Evolutionary conservation across 1,140 invertebrate species (phyloP).

Genomic region (Chymomyza costata): DNA sequence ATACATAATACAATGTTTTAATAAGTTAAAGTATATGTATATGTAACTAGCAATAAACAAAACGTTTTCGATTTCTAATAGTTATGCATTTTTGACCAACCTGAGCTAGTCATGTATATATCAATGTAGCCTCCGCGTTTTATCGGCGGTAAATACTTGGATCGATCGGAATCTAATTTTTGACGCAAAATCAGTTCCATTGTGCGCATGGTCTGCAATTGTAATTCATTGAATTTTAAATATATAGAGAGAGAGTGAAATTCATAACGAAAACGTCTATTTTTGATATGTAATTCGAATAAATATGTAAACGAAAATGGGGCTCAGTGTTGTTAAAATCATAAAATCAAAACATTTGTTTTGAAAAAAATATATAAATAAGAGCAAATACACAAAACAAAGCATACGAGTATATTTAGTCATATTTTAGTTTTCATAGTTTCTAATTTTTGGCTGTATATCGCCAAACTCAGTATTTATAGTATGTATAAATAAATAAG

Average conservation of each 20-base stretch:
- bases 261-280: too few relatives aligned
- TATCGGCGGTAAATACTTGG: slow-evolving; percentile 88
- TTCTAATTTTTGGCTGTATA: too few relatives aligned
- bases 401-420: too few relatives aligned
- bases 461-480: too few relatives aligned
- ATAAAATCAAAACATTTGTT: too few relatives aligned
- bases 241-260: slow-evolving; percentile 37
- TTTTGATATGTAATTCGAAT: too few relatives aligned
- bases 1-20: slow-evolving; percentile 9
- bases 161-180: slow-evolving; percentile 83
- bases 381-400: too few relatives aligned
- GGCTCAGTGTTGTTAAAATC: too few relatives aligned
- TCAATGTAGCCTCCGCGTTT: slow-evolving; percentile 88
- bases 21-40: slow-evolving; percentile 21
- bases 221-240: slow-evolving; percentile 35
- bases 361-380: too few relatives aligned
- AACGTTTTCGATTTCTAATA: slow-evolving; percentile 30
- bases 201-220: slow-evolving; percentile 79
- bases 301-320: too few relatives aligned
- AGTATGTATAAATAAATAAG: too few relatives aligned
- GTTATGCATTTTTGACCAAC: slow-evolving; percentile 75
- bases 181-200: slow-evolving; percentile 85
- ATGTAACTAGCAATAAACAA: slow-evolving; percentile 55
- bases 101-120: slow-evolving; percentile 91
- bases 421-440: too few relatives aligned